phyloP scores from a whole-genome alignment of 2,888 invertebrate species.

The Rapana venosa region DNA sequence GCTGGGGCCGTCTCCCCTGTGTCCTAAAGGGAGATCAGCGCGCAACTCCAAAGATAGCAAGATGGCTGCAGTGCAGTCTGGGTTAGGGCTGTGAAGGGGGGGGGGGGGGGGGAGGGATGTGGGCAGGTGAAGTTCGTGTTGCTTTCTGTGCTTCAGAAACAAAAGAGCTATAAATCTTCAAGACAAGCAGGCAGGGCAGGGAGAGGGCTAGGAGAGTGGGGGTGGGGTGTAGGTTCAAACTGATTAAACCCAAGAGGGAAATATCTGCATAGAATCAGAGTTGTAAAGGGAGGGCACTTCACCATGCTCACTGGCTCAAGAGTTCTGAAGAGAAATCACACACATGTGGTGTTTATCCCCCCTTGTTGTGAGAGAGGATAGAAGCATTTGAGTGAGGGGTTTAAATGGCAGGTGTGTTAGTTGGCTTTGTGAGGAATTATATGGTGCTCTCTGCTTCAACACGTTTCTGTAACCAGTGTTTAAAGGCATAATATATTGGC shows the following conservation, averaged over 20 bases:
- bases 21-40: slow-evolving; percentile 5
- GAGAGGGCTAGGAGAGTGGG: too few relatives aligned
- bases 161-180: slow-evolving; percentile 4
- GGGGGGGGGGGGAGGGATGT: background rate
- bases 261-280: background rate
- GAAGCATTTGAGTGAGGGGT: background rate
- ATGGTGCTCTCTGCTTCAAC: too few relatives aligned
- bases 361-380: background rate
- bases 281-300: too few relatives aligned
- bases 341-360: too few relatives aligned
- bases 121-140: background rate
- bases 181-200: background rate
- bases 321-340: too few relatives aligned
- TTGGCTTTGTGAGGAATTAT: too few relatives aligned
- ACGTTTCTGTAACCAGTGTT: too few relatives aligned
- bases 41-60: background rate
- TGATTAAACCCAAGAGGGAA: background rate
- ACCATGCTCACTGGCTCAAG: too few relatives aligned
- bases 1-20: background rate
- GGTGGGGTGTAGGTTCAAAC: background rate
- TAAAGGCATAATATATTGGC: too few relatives aligned
- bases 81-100: background rate
- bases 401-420: too few relatives aligned
- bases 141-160: slow-evolving; percentile 3
- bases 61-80: slow-evolving; percentile 3